Evolutionary conservation across 1,140 invertebrate species (phyloP), one percentile per base, ranked within the genome.

Genomic region (Apis florea): DNA sequence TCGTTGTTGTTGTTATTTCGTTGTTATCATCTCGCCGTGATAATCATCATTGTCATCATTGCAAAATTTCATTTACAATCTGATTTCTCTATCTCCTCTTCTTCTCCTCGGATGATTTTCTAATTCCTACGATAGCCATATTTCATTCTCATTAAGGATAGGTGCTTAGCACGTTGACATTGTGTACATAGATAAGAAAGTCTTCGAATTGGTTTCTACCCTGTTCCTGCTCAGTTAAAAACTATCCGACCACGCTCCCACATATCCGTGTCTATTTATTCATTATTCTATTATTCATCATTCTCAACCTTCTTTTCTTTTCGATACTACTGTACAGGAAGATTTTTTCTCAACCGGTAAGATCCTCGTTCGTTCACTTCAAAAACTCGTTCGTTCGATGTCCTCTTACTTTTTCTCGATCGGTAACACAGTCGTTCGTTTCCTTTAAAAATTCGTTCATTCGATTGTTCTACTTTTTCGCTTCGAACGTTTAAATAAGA

Each of bases 111-210:
- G 15, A 17, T 21, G 47, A 72, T 79, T 80, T 49, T 56, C 54
- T 87, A 81, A 81, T 80, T 85, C 40, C 24, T 79, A 11, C 63
- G 53, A 40, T 71, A 66, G 63, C 67, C 68, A 88, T 88, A 88
- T 85, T 88, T 88, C 84, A 88, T 54, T 83, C 68, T 63, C 24
- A 15, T 67, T 74, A 88, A 82, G 61, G 56, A 85, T 67, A 21
- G 51, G 58, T 85, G 67, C 54, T 85, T 85, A 88, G 68, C 66
- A 76, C 31, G 40, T 10, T 79, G 87, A 76, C 84, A 79, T 79
- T 73, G 63, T 79, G 64, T 83, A 71, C 58, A 64, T 71, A 87
- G 87, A 88, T 88, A 88, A 88, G 86, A 72, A 47, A 63, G 70
- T 49, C 63, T 75, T 75, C 54, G 61, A 88, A 88, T 83, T 81